These are phyloP conservation scores for Lucilia cuprina DNA, from an alignment of 1,140 invertebrate species.

Conservation along the genomic window DNA sequence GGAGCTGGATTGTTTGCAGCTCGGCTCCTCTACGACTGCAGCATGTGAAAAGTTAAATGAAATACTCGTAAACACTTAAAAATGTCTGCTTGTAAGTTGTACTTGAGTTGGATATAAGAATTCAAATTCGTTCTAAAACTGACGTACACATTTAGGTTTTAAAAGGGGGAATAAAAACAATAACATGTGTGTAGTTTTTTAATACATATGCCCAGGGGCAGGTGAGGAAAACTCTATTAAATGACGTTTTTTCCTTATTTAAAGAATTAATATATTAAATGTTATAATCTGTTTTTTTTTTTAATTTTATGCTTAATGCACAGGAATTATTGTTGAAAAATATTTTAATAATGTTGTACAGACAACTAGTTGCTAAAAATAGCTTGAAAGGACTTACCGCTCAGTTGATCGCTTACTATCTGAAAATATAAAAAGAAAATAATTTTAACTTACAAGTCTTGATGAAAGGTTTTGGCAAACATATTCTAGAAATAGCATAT, in stretches of 20 bases:
- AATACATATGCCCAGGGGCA: not conserved
- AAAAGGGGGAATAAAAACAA: not conserved
- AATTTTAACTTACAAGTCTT: not conserved
- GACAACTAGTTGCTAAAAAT: not conserved
- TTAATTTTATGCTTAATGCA: not conserved
- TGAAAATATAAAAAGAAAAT: not conserved
- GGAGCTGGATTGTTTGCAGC: not conserved
- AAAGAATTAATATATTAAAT: not conserved
- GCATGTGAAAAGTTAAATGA: too few species aligned
- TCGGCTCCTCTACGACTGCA: not conserved
- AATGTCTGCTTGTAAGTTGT: not conserved
- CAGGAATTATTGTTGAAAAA: not conserved
- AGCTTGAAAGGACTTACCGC: not conserved
- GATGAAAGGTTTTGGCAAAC: not conserved
- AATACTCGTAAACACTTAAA: not conserved
- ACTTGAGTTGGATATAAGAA: not conserved
- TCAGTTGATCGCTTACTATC: not conserved
- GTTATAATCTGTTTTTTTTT: not conserved
- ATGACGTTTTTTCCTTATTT: not conserved
- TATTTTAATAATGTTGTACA: not conserved
- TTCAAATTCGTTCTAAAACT: not conserved
- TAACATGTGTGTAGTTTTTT: not conserved
- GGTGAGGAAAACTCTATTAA: conserved; percentile 7
- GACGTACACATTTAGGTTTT: not conserved
- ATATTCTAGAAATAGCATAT: not conserved